Evolutionary conservation across 1,140 invertebrate genomes (phyloP).

Genomic region (Anadara kagoshimensis): DNA sequence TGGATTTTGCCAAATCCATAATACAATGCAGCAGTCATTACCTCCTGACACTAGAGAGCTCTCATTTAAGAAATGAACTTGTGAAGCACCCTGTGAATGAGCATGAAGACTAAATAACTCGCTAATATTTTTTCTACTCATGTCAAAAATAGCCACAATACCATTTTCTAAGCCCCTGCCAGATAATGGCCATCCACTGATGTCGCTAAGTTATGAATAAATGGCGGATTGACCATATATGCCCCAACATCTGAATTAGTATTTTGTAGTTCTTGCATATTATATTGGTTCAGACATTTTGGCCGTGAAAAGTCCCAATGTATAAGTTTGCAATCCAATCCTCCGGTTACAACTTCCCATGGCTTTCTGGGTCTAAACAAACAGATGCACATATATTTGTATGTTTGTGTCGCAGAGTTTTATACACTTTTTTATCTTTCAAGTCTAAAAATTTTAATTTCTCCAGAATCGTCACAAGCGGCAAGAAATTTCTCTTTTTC

Average conservation of each 20-base stretch:
- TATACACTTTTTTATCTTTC: slow-evolving; percentile 60
- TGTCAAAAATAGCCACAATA: slow-evolving; percentile 60
- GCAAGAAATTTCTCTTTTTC: slow-evolving; percentile 65
- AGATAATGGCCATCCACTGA: slow-evolving; percentile 56
- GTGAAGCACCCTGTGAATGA: slow-evolving; percentile 66
- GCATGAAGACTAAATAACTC: slow-evolving; percentile 58
- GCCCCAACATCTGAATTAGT: slow-evolving; percentile 46
- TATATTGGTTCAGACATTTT: slow-evolving; percentile 63
- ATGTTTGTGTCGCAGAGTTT: slow-evolving; percentile 66
- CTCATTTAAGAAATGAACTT: slow-evolving; percentile 60
- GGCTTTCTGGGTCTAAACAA: slow-evolving; percentile 55
- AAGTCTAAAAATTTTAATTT: slow-evolving; percentile 65
- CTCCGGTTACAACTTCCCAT: slow-evolving; percentile 65
- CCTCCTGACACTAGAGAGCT: slow-evolving; percentile 60
- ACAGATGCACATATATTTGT: slow-evolving; percentile 69
- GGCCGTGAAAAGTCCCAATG: slow-evolving; percentile 68
- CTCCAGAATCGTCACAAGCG: slow-evolving; percentile 68
- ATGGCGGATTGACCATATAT: slow-evolving; percentile 68
- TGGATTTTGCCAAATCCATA: slow-evolving; percentile 63
- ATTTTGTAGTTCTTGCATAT: slow-evolving; percentile 67
- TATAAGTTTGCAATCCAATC: slow-evolving; percentile 65
- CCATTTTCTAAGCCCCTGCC: slow-evolving; percentile 69
- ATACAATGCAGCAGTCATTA: slow-evolving; percentile 61
- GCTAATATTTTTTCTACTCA: slow-evolving; percentile 50
- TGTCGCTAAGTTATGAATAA: slow-evolving; percentile 60